Evolutionary conservation across 1,140 invertebrate species (phyloP).

Genomic region (Zaprionus kolodkinae): DNA sequence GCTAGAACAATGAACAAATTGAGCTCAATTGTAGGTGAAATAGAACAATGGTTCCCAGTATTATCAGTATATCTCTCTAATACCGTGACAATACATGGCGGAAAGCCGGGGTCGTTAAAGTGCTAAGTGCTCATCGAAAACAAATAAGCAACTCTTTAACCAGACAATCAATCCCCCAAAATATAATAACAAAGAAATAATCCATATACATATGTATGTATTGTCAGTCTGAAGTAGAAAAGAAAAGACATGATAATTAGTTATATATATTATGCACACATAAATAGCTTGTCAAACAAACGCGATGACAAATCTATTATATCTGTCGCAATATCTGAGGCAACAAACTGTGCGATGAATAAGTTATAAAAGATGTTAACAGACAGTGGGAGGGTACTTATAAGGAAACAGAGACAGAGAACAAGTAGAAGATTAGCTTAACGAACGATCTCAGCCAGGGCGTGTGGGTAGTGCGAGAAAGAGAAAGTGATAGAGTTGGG

Average conservation of each 20-base stretch:
- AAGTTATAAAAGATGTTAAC: conserved; percentile 6
- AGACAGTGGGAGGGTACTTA: background rate
- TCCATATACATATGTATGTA: background rate
- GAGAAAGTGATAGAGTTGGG: background rate
- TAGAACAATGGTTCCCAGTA: too few relatives aligned
- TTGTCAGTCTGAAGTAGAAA: background rate
- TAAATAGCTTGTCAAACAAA: conserved; percentile 5
- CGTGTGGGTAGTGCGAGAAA: background rate
- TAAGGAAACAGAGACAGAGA: background rate
- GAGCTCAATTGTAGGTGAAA: background rate
- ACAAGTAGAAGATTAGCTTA: background rate
- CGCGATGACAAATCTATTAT: conserved; percentile 5
- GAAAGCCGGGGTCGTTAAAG: too few relatives aligned
- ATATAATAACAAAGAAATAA: conserved; percentile 1
- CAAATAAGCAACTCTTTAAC: background rate
- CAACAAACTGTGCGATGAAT: background rate
- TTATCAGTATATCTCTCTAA: too few relatives aligned
- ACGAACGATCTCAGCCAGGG: background rate
- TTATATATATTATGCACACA: background rate
- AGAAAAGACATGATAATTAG: conserved; percentile 1
- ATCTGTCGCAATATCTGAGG: background rate
- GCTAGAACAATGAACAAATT: background rate
- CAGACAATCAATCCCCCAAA: background rate
- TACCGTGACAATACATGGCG: too few relatives aligned
- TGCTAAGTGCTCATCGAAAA: too few relatives aligned